Evolutionary conservation across 2,113 vertebrate species (phyloP), one percentile per base, ranked within the genome.

Genomic region (Pseudopipra pipra): DNA sequence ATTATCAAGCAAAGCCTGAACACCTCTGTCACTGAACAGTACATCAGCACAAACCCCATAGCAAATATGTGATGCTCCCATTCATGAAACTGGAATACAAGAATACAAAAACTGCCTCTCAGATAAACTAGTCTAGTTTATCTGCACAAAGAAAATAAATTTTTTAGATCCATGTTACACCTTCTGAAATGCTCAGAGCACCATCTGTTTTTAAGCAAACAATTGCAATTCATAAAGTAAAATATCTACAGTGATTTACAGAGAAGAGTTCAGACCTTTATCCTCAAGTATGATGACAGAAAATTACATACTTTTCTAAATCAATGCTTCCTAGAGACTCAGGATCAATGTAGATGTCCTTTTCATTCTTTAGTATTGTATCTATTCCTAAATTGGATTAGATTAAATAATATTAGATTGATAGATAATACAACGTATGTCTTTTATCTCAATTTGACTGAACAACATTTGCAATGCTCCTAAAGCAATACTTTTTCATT

Each of bases 331-430:
- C 84, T 75, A 55, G 62, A 90, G 81, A 62, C 62, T 65, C 79
- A 84, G 68, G 81, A 95, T 96, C 95, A 89, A 94, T 92, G 87
- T 56, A 92, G 68, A 86, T 74, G 44, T 92, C 67, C 67, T 84
- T 92, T 85, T 67, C 72, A 80, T 93, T 80, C 63, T 67, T 73
- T 52, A 67, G 46, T n/a, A 71, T 43, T 86, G 19, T 63, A 84
- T 67, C 68, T 90, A 12, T 33, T 88, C 25, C 46, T 81, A 44
- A 90, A 94, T 47, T 80, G 56, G 30, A 84, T 90, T 85, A 72
- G 39, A 76, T 89, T 76, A 77, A 93, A 92, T 62, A 71, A 33
- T 67, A 84, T 77, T 81, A 90, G 72, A 93, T 63, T 83, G 75
- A 95, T 71, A 84, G 76, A 63, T 63, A 86, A 80, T 44, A 51